Percentiles rank a stretch among this genome's conserved stretches.
Conservation (phyloP, 2,113 vertebrate species). For the Mustelus asterias region DNA sequence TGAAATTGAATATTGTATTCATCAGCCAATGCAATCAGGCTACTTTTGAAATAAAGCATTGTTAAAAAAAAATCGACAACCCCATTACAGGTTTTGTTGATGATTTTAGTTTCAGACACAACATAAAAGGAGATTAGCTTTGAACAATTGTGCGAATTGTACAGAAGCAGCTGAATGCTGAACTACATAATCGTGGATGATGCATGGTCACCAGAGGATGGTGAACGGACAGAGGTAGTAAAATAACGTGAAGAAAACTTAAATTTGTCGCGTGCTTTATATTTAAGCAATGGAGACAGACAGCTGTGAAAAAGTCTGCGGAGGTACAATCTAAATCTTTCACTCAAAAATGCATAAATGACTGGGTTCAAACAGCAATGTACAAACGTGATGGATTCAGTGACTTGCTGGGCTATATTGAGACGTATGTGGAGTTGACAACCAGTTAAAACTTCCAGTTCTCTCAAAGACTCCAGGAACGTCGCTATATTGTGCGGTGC, state of each 20-base stretch:
- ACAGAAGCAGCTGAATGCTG: not conserved
- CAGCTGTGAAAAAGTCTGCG: not conserved
- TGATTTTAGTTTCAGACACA: not conserved
- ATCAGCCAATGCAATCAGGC: not conserved
- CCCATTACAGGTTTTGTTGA: not conserved
- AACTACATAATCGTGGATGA: not conserved
- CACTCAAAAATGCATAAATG: slow-evolving; percentile 69
- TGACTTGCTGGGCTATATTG: slow-evolving; percentile 47
- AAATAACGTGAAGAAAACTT: not conserved
- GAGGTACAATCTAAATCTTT: slow-evolving; percentile 79
- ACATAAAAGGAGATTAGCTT: no score
- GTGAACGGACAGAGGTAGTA: not conserved
- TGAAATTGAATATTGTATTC: not conserved
- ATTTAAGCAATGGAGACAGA: no score
- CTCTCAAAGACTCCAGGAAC: slow-evolving; percentile 57
- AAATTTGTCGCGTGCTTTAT: no score
- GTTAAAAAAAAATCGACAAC: not conserved
- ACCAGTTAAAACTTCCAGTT: slow-evolving; percentile 42
- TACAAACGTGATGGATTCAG: slow-evolving; percentile 55
- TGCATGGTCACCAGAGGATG: not conserved
- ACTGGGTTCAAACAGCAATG: slow-evolving; percentile 65
- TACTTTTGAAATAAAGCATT: not conserved
- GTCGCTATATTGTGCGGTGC: slow-evolving; percentile 72
- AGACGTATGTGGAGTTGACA: slow-evolving; percentile 46
- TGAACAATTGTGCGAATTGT: not conserved